Base-by-base conservation (phyloP, 2,888 invertebrate genomes). In the Idaea biselata region DNA sequence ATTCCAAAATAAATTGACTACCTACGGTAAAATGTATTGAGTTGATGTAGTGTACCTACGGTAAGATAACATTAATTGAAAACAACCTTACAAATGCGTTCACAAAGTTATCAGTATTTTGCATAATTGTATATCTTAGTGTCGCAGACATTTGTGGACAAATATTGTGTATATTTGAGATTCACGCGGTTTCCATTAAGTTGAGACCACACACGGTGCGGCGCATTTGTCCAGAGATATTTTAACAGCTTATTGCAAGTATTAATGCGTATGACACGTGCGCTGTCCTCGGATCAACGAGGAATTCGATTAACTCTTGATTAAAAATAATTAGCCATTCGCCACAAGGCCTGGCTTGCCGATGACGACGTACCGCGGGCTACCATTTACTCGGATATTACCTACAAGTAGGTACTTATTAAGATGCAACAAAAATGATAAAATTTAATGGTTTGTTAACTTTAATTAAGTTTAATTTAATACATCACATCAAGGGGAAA, bases 261-360 rank as follows among this genome's bases (percentile, higher is more conserved):
- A 73, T 75, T 78, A 78, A 80, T 77, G 63, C 69, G 66, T 63
- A 73, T 77, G 81, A 82, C 81, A 83, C 82, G 79, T 71, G 75
- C 73, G 73, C 74, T 73, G 77, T 74, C 71, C 73, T 78, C 80
- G 79, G 66, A 59, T 58, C 70, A 69, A 76, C 72, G 73, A 78
- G 75, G 79, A 79, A 81, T 83, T 78, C 84, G 80, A 86, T 87
- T 87, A 86, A 83, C 80, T 74, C 78, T 82, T 83, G 80, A 85
- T 86, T 87, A 82, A 83, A 71, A 80, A 82, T 85, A 86, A 87
- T 87, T 84, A 85, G 76, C 81, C 69, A 82, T 86, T 84, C 79
- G 82, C 77, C 74, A 81, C 81, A 78, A 74, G 68, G 69, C 71
- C 67, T 71, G 72, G 68, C n/a, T 72, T 67, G 69, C 71, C 67